Percentiles rank a stretch among this genome's conserved stretches.
Conservation (phyloP, 2,797 vertebrate genomes). For the Botia almorhae region DNA sequence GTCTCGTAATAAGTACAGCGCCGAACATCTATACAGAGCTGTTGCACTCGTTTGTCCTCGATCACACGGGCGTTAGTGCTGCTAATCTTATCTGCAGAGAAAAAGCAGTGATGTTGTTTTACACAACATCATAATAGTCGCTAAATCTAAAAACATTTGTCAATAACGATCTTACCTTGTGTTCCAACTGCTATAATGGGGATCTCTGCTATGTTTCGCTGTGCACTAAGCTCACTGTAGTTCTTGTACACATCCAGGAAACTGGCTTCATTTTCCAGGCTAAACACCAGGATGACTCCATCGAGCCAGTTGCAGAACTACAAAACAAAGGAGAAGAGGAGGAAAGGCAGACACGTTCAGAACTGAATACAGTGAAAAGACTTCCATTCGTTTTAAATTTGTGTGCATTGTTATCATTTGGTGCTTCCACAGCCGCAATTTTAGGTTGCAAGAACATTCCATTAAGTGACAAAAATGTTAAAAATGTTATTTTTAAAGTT, state of each 20-base stretch:
- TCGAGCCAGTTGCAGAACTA: slow-evolving; percentile 96
- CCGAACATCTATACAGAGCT: slow-evolving; percentile 83
- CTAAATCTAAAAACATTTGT: not conserved
- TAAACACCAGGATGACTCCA: slow-evolving; percentile 92
- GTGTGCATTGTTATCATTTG: too few species aligned
- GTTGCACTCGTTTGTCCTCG: slow-evolving; percentile 87
- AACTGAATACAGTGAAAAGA: not conserved
- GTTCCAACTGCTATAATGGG: slow-evolving; percentile 90
- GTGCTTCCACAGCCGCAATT: too few species aligned
- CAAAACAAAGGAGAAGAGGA: slow-evolving; percentile 22
- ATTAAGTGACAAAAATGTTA: too few species aligned
- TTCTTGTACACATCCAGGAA: slow-evolving; percentile 89
- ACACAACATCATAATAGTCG: not conserved
- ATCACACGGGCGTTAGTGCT: slow-evolving; percentile 88
- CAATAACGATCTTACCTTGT: slow-evolving; percentile 82
- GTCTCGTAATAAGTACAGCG: slow-evolving; percentile 95
- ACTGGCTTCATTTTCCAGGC: slow-evolving; percentile 92
- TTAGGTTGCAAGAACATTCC: too few species aligned
- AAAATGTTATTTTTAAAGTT: too few species aligned
- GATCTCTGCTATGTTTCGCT: slow-evolving; percentile 79
- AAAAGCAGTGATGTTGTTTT: slow-evolving; percentile 1
- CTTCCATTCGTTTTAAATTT: not conserved
- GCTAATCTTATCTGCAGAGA: slow-evolving; percentile 88
- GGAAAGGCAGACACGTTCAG: slow-evolving; percentile 11
- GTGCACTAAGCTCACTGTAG: slow-evolving; percentile 80